These are phyloP conservation scores for Polypterus bichir DNA, from an alignment of 2,113 vertebrate species.

Conservation along the genomic window DNA sequence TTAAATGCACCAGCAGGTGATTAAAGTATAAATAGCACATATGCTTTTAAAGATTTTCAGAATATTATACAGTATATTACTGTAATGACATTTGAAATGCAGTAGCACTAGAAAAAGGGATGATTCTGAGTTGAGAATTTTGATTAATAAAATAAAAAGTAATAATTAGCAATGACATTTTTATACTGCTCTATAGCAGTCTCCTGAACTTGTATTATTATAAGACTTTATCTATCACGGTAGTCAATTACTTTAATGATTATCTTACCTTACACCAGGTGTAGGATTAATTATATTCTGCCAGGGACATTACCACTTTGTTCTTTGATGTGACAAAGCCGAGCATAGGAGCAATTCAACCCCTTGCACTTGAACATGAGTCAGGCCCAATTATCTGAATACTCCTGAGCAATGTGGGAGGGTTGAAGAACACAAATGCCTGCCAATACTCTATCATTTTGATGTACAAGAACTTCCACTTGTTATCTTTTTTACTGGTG, in stretches of 20 bases:
- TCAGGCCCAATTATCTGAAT: conserved; percentile 1
- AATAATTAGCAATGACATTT: too few species aligned
- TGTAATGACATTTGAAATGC: too few species aligned
- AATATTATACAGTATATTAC: too few species aligned
- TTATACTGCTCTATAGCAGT: too few species aligned
- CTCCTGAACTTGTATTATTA: too few species aligned
- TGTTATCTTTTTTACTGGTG: neutral
- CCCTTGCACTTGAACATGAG: neutral
- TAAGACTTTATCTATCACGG: neutral
- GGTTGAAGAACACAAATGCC: neutral
- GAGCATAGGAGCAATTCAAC: neutral
- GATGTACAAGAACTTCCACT: conserved; percentile 4
- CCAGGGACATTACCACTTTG: neutral
- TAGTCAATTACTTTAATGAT: neutral
- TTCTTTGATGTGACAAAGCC: neutral
- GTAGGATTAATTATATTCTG: neutral
- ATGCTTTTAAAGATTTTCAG: too few species aligned
- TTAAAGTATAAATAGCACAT: too few species aligned
- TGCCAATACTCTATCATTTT: neutral
- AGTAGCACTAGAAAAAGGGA: too few species aligned
- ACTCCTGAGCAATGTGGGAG: neutral
- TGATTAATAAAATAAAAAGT: too few species aligned
- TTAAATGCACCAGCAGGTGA: too few species aligned
- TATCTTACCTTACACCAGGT: neutral
- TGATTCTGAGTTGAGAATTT: too few species aligned